phyloP scores from a whole-genome alignment of 23 tunicate genomes.

The Phallusia fumigata region DNA sequence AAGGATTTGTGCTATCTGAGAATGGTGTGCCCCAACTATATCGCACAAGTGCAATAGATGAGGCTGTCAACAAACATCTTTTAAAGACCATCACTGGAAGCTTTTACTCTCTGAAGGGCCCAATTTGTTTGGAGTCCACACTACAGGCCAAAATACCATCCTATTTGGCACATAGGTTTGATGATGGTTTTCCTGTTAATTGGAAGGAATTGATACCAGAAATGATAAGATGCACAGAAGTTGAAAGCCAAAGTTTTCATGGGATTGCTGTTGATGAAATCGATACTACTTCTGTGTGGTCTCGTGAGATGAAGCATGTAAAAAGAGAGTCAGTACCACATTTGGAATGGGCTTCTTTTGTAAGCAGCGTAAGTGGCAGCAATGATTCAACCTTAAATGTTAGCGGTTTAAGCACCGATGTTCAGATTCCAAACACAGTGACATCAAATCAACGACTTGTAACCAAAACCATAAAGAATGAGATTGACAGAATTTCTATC shows the following conservation, averaged over 20 bases:
- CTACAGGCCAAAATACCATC: slow-evolving; percentile 14
- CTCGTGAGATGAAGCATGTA: neutral
- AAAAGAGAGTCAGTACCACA: neutral
- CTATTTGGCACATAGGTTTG: slow-evolving; percentile 20
- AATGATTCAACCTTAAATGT: neutral
- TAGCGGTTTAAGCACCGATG: neutral
- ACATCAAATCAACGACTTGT: neutral
- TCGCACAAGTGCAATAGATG: slow-evolving; percentile 26
- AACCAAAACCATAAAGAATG: neutral
- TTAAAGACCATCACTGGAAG: slow-evolving; percentile 23
- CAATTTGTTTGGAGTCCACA: slow-evolving; percentile 23
- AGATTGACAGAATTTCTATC: neutral
- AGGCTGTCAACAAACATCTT: slow-evolving; percentile 13
- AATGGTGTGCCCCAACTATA: slow-evolving; percentile 26
- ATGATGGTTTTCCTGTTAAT: slow-evolving; percentile 27
- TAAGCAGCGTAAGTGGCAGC: neutral
- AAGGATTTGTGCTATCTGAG: slow-evolving; percentile 23
- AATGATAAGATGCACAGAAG: neutral
- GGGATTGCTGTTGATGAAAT: neutral
- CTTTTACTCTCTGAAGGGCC: slow-evolving; percentile 25
- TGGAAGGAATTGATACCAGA: slow-evolving; percentile 20
- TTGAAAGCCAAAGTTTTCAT: neutral
- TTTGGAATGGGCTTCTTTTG: neutral
- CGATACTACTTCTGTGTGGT: neutral
- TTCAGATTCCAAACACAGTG: neutral